Percentiles rank a stretch among this genome's conserved stretches.
Evolutionary conservation across 1,140 invertebrate species (phyloP).

Genomic region (Trachelipus rathkii): DNA sequence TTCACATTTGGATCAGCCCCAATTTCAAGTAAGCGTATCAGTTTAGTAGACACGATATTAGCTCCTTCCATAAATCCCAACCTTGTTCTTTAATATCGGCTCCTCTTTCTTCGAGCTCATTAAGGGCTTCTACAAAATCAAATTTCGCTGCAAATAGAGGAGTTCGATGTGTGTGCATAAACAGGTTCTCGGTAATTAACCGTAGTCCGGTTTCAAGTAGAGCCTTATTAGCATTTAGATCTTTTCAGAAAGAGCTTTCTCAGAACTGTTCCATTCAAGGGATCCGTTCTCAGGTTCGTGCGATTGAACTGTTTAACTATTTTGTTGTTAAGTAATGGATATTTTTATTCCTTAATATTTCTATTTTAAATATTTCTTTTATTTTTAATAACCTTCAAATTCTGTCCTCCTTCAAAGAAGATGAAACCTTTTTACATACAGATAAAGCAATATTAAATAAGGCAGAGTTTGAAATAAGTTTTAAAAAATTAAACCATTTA

Average conservation of each 20-base stretch:
- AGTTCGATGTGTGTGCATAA: conserved; percentile 54
- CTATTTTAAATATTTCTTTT: too few relatives aligned
- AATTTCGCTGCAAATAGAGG: conserved; percentile 74
- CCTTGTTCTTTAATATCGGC: conserved; percentile 73
- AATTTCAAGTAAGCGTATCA: conserved; percentile 64
- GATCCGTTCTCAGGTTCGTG: too few relatives aligned
- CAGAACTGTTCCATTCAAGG: conserved; percentile 25
- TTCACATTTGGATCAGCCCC: conserved; percentile 63
- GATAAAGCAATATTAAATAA: too few relatives aligned
- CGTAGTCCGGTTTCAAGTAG: conserved; percentile 14
- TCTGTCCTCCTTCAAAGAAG: too few relatives aligned
- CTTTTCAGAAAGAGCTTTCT: conserved; percentile 23
- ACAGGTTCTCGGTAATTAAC: conserved; percentile 37
- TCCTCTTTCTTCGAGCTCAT: conserved; percentile 64
- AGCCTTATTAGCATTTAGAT: conserved; percentile 18
- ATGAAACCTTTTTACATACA: too few relatives aligned
- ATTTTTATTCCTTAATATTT: too few relatives aligned
- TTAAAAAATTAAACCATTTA: too few relatives aligned
- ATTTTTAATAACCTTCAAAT: too few relatives aligned
- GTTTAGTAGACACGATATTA: conserved; percentile 68
- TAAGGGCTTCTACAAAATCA: conserved; percentile 63
- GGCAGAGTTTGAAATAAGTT: too few relatives aligned
- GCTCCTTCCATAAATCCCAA: conserved; percentile 70
- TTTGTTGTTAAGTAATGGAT: too few relatives aligned
- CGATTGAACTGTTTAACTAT: too few relatives aligned